Evolutionary conservation across 23 tunicate species (phyloP).

Genomic region (Halocynthia roretzi): DNA sequence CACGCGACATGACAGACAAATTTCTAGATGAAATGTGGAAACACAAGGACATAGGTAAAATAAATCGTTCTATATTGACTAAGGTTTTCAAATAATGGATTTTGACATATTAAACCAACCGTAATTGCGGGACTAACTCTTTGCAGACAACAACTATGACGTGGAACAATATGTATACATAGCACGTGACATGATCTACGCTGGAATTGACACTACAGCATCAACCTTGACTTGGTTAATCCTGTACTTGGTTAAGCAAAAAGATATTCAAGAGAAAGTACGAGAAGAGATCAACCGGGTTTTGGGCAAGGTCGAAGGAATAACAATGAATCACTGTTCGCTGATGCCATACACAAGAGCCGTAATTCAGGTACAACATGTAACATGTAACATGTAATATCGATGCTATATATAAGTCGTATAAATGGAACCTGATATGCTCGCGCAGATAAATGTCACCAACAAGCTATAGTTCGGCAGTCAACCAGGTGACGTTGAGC

Average conservation of each 20-base stretch:
- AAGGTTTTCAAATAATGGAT: background rate
- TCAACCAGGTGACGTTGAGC: background rate
- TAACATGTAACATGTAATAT: too few relatives aligned
- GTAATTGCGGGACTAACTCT: too few relatives aligned
- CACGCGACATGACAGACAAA: constrained; percentile 52
- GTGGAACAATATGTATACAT: background rate
- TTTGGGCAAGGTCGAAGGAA: constrained; percentile 25
- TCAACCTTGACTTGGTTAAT: constrained; percentile 33
- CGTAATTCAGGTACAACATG: constrained; percentile 41
- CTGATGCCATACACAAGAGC: constrained; percentile 47
- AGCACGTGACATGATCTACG: constrained; percentile 39
- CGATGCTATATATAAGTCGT: too few relatives aligned
- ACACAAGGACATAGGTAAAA: background rate
- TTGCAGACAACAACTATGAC: too few relatives aligned
- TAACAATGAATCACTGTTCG: constrained; percentile 16
- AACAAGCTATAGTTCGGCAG: background rate
- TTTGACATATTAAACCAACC: too few relatives aligned
- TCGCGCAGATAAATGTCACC: too few relatives aligned
- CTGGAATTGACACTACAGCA: constrained; percentile 60
- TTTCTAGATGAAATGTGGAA: constrained; percentile 33
- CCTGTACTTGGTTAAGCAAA: constrained; percentile 24
- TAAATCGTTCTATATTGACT: background rate
- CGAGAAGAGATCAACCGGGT: constrained; percentile 35
- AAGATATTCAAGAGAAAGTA: constrained; percentile 36
- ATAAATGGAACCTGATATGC: too few relatives aligned